A percentile compares a stretch with the other conserved stretches of the same genome.
Evolutionary conservation across 1,140 invertebrate genomes (phyloP).

Genomic region (Ostrea denselamellosa): DNA sequence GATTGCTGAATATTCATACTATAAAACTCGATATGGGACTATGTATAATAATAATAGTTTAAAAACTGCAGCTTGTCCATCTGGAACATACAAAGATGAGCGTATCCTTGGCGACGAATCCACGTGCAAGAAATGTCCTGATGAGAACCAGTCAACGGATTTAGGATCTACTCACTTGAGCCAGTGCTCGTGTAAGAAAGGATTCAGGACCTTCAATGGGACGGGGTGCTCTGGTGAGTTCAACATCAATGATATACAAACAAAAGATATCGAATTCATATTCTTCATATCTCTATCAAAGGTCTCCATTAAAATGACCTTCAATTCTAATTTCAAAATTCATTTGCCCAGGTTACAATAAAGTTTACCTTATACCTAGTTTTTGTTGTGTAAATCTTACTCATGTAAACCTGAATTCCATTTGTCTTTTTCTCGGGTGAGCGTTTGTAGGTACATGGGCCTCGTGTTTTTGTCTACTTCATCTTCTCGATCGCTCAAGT

Average conservation of each 20-base stretch:
- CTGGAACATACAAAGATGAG: constrained; percentile 78
- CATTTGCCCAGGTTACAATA: too few species aligned
- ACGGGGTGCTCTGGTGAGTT: constrained; percentile 80
- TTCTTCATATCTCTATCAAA: too few species aligned
- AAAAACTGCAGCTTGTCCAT: constrained; percentile 76
- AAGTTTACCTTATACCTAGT: too few species aligned
- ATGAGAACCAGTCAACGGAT: constrained; percentile 83
- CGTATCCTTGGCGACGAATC: constrained; percentile 80
- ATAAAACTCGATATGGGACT: not conserved
- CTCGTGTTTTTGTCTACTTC: too few species aligned
- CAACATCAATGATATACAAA: not conserved
- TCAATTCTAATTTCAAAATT: too few species aligned
- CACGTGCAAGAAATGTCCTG: constrained; percentile 84
- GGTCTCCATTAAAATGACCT: too few species aligned
- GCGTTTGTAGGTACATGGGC: too few species aligned
- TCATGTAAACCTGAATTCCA: too few species aligned
- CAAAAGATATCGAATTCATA: too few species aligned
- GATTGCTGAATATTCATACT: not conserved
- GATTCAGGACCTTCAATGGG: constrained; percentile 79
- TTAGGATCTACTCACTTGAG: constrained; percentile 80
- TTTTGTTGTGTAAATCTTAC: too few species aligned
- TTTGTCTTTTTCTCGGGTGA: too few species aligned
- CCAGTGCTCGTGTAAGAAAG: constrained; percentile 83
- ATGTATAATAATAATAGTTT: not conserved
- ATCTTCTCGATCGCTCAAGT: too few species aligned